A percentile compares a stretch with the other conserved stretches of the same genome.
Conservation (phyloP, 1,140 invertebrate species). For the Mycetomoellerius zeteki region DNA sequence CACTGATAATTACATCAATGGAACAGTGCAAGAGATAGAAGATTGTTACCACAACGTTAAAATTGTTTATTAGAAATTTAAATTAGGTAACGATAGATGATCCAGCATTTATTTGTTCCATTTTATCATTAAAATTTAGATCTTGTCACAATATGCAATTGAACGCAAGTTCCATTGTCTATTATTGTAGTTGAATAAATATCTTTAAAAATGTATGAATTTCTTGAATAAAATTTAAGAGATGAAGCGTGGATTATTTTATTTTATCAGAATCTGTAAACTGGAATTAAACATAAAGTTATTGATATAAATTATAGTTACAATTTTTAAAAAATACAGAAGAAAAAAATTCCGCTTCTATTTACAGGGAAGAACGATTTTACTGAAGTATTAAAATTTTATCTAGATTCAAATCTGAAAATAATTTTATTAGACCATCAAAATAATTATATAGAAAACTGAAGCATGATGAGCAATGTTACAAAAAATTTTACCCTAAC, state of each 20-base stretch:
- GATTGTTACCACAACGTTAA: not conserved
- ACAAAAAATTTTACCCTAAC: too few species aligned
- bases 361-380: not conserved
- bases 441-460: too few species aligned
- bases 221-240: not conserved
- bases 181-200: not conserved
- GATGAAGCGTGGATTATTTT: not conserved
- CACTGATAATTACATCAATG: conserved; percentile 51
- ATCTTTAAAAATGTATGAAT: not conserved
- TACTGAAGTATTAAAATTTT: too few species aligned
- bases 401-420: too few species aligned
- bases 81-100: not conserved
- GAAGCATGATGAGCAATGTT: too few species aligned
- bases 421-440: too few species aligned
- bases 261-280: not conserved
- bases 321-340: not conserved
- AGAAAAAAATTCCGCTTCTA: not conserved
- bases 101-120: not conserved
- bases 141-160: not conserved
- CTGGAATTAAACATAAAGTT: not conserved
- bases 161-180: not conserved
- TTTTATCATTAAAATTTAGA: not conserved
- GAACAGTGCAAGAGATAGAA: not conserved
- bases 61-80: conserved; percentile 32
- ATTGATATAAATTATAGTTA: not conserved